phyloP scores from a whole-genome alignment of 2,888 invertebrate genomes.

The Rhabditoides inermis region DNA sequence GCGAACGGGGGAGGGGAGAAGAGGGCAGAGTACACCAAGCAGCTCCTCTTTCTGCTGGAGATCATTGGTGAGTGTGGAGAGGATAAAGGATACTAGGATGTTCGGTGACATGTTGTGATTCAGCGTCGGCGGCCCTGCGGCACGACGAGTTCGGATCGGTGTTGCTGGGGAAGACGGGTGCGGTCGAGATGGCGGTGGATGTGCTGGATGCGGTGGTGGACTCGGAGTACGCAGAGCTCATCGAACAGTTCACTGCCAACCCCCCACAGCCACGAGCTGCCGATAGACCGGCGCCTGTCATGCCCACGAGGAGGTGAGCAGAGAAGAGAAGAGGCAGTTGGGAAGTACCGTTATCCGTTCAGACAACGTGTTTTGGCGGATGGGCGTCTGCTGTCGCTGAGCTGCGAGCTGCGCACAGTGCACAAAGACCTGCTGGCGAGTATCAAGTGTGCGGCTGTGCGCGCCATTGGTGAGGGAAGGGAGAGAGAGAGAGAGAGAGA shows the following conservation, averaged over 20 bases:
- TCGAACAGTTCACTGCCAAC: no score
- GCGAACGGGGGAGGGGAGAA: background rate
- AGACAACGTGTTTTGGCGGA: conserved; percentile 3
- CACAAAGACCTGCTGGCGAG: conserved; percentile 3
- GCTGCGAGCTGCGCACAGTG: background rate
- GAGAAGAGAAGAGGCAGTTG: no score
- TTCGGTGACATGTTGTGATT: background rate
- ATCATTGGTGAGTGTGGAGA: conserved; percentile 9
- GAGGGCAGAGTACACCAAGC: background rate
- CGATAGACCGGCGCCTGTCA: no score
- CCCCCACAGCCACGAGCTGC: no score
- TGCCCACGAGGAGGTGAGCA: no score
- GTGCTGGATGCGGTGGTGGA: conserved; percentile 14
- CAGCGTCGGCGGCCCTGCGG: conserved; percentile 10
- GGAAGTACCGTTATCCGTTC: no score
- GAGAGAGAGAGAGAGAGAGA: no score
- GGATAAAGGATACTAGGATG: no score
- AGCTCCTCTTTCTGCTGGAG: conserved; percentile 2
- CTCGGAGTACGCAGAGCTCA: no score
- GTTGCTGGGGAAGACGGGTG: conserved; percentile 3
- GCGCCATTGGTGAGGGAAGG: conserved; percentile 17
- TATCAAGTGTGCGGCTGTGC: conserved; percentile 16
- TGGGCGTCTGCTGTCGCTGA: background rate
- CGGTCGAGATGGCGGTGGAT: conserved; percentile 9
- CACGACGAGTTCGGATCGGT: conserved; percentile 3